Conservation (phyloP, 35 echinoderm and acorn worm species). For the Apostichopus californicus region DNA sequence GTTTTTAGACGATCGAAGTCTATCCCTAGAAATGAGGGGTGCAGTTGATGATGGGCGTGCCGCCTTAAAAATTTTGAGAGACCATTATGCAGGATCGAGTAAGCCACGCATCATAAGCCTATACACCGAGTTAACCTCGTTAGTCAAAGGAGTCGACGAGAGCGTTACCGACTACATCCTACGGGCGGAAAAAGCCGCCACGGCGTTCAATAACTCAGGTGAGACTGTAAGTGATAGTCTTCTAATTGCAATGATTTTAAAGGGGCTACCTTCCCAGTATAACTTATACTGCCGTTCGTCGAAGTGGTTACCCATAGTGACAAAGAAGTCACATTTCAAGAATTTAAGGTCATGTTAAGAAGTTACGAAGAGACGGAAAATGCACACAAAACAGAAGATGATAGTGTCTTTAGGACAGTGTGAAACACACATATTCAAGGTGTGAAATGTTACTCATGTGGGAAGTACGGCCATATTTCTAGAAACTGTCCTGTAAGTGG, state of each 20-base stretch:
- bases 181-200: slow-evolving; percentile 38
- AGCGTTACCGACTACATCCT: slow-evolving; percentile 57
- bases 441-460: slow-evolving; percentile 30
- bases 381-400: not conserved
- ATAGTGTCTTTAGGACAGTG: slow-evolving; percentile 5
- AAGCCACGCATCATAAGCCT: slow-evolving; percentile 56
- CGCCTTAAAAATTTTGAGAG: slow-evolving; percentile 48
- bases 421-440: too few species aligned
- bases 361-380: slow-evolving; percentile 22
- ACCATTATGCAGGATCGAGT: slow-evolving; percentile 56
- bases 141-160: slow-evolving; percentile 29
- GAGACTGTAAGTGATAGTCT: slow-evolving; percentile 54
- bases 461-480: slow-evolving; percentile 5
- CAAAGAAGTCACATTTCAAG: slow-evolving; percentile 31
- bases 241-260: slow-evolving; percentile 56
- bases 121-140: slow-evolving; percentile 53
- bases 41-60: slow-evolving; percentile 52
- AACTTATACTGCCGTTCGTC: not conserved
- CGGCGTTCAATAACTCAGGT: slow-evolving; percentile 17
- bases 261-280: slow-evolving; percentile 13
- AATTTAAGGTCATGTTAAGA: slow-evolving; percentile 10
- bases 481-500: not conserved
- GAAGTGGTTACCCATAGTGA: slow-evolving; percentile 26
- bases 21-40: slow-evolving; percentile 58
- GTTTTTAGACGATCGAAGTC: slow-evolving; percentile 55